Percentiles rank a stretch among this genome's conserved stretches.
These are phyloP conservation scores for Anthoscopus minutus DNA, from an alignment of 2,113 vertebrate species.

Conservation along the genomic window DNA sequence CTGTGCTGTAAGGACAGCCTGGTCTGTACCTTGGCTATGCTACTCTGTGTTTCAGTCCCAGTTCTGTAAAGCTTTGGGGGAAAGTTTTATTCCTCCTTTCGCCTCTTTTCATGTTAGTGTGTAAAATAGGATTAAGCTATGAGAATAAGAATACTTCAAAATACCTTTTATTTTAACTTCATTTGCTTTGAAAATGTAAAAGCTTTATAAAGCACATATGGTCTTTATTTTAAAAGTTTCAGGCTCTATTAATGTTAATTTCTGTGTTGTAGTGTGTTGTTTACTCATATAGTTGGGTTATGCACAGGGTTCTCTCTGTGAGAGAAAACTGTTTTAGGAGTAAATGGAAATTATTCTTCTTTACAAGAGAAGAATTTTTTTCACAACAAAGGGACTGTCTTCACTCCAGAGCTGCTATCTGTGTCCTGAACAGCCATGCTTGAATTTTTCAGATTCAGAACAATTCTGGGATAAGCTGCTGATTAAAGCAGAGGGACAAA, in stretches of 20 bases:
- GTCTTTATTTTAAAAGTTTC: background rate
- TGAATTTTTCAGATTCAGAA: slow-evolving; percentile 20
- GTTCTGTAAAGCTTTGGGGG: background rate
- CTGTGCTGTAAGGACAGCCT: background rate
- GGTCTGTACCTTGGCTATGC: accelerated
- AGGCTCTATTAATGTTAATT: background rate
- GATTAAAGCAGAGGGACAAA: background rate
- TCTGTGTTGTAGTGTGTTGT: background rate
- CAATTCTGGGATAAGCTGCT: background rate
- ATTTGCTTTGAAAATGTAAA: background rate
- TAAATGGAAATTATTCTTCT: background rate
- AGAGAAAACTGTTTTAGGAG: background rate
- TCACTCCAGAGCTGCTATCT: background rate
- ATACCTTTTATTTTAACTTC: background rate
- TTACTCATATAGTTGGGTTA: background rate
- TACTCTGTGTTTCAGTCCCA: background rate
- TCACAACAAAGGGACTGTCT: background rate
- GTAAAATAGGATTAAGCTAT: background rate
- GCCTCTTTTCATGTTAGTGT: background rate
- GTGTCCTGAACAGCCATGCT: background rate
- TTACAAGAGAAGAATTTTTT: background rate
- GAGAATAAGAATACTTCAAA: background rate
- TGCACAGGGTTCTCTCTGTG: background rate
- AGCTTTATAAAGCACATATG: background rate
- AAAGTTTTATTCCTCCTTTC: background rate